Evolutionary conservation across 2,888 invertebrate species (phyloP).

Genomic region (Diadegma fenestrale): DNA sequence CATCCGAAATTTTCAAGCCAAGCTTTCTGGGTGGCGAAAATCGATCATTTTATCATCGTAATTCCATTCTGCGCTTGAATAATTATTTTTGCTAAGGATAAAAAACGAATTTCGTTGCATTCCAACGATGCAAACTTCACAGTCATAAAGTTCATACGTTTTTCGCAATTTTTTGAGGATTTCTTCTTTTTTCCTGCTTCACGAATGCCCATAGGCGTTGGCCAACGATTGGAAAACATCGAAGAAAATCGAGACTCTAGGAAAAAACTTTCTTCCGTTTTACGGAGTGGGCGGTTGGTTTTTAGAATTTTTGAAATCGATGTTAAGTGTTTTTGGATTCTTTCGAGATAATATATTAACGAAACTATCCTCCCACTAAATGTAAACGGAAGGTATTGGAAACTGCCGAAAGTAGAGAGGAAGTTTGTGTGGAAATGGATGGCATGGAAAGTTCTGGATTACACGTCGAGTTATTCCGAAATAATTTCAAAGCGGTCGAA

Average conservation of each 20-base stretch:
- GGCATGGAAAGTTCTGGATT: not conserved
- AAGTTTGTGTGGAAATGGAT: not conserved
- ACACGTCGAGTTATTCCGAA: not conserved
- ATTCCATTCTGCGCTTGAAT: too few relatives aligned
- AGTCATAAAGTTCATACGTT: too few relatives aligned
- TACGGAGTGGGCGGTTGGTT: not conserved
- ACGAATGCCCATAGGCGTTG: not conserved
- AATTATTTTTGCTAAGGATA: too few relatives aligned
- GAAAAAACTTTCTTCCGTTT: not conserved
- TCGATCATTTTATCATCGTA: too few relatives aligned
- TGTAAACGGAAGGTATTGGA: not conserved
- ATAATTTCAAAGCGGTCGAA: not conserved
- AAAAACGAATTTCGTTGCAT: too few relatives aligned
- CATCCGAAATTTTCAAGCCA: too few relatives aligned
- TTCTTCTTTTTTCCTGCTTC: not conserved
- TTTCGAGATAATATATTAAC: not conserved
- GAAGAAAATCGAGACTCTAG: not conserved
- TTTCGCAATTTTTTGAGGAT: not conserved
- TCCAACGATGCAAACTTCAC: too few relatives aligned
- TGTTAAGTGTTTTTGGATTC: not conserved
- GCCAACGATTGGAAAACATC: not conserved
- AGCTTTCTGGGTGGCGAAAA: too few relatives aligned
- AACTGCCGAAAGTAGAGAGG: not conserved
- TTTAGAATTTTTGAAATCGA: not conserved
- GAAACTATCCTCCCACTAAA: not conserved